phyloP scores from a whole-genome alignment of 2,888 invertebrate genomes.

The Philaethria dido region DNA sequence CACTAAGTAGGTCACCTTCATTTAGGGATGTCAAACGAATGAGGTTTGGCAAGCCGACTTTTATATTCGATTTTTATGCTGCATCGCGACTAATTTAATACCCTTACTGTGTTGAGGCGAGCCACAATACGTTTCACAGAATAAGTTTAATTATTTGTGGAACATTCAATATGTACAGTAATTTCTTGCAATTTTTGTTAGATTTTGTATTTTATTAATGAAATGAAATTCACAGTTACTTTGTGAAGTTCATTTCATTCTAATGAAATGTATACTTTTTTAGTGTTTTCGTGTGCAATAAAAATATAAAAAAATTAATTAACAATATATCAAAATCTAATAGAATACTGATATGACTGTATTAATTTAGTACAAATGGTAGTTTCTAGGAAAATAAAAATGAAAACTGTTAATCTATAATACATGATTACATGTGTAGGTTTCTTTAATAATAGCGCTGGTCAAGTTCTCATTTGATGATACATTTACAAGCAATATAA shows the following conservation, averaged over 20 bases:
- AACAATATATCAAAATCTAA: not conserved
- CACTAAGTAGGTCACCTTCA: conserved; percentile 21
- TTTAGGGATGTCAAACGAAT: conserved; percentile 6
- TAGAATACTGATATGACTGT: not conserved
- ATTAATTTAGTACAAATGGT: not conserved
- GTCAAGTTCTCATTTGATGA: conserved; percentile 56
- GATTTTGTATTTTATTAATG: too few relatives aligned
- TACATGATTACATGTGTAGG: not conserved
- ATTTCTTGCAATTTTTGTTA: too few relatives aligned
- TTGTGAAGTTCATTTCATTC: too few relatives aligned
- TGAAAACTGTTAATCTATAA: conserved; percentile 7
- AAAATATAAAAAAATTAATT: too few relatives aligned
- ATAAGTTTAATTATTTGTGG: not conserved
- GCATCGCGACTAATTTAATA: not conserved
- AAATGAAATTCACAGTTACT: too few relatives aligned
- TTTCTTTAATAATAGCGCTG: conserved; percentile 37
- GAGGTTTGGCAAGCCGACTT: conserved; percentile 1
- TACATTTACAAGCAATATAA: conserved; percentile 46
- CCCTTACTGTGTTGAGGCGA: not conserved
- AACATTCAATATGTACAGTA: not conserved
- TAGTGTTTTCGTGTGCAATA: too few relatives aligned
- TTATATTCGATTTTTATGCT: conserved; percentile 12
- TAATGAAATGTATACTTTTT: too few relatives aligned
- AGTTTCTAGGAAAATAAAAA: conserved; percentile 1
- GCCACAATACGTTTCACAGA: not conserved